Evolutionary conservation across 2,888 invertebrate genomes (phyloP).

Genomic region (Drosophila lutescens): DNA sequence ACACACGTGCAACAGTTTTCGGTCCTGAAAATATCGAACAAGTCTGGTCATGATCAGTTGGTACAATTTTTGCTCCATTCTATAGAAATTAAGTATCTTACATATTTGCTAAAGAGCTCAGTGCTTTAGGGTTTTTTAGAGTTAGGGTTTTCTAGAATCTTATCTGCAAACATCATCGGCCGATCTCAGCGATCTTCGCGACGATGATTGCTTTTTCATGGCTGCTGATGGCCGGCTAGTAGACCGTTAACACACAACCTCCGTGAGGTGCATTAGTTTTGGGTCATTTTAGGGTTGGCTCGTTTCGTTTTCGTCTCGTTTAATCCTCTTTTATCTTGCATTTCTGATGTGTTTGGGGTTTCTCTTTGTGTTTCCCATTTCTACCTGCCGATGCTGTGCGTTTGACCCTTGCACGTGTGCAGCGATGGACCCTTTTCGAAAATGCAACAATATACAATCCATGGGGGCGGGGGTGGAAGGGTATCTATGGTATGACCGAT

Average conservation of each 20-base stretch:
- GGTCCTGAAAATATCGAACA: conserved; percentile 22
- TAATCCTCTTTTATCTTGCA: conserved; percentile 61
- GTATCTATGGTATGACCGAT: conserved; percentile 31
- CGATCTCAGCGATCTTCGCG: conserved; percentile 40
- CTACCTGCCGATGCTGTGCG: conserved; percentile 64
- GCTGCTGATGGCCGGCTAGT: conserved; percentile 29
- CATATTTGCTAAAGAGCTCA: conserved; percentile 36
- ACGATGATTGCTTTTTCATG: conserved; percentile 41
- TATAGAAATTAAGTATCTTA: conserved; percentile 22
- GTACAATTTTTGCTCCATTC: background rate
- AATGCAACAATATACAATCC: conserved; percentile 62
- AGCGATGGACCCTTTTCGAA: conserved; percentile 56
- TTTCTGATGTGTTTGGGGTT: conserved; percentile 49
- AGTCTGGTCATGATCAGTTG: conserved; percentile 38
- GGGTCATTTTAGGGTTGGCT: conserved; percentile 73
- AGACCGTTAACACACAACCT: conserved; percentile 22
- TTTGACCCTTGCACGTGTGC: conserved; percentile 83
- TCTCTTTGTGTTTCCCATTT: conserved; percentile 37
- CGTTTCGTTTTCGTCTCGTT: conserved; percentile 57
- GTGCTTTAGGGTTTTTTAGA: conserved; percentile 2
- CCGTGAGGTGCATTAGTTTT: conserved; percentile 65
- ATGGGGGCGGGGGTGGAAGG: conserved; percentile 28
- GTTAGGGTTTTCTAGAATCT: conserved; percentile 18
- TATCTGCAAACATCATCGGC: conserved; percentile 58
- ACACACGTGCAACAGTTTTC: conserved; percentile 34